Percentiles rank a stretch among this genome's conserved stretches.
phyloP scores from a whole-genome alignment of 2,797 vertebrate genomes.

The Eupleurogrammus muticus region DNA sequence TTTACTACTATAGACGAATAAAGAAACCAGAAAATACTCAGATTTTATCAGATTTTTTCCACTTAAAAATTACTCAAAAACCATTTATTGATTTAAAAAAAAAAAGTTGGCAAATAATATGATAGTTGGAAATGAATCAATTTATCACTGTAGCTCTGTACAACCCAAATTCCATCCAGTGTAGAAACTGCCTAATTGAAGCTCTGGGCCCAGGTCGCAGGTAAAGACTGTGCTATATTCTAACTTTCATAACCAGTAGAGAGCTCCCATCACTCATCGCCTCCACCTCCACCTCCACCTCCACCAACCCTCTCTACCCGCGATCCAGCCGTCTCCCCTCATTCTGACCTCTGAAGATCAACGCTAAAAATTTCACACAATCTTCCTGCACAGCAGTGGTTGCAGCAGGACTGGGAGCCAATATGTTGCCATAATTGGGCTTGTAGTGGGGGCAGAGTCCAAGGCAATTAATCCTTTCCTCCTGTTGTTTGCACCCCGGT shows the following conservation, averaged over 20 bases:
- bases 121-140: no score
- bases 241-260: slow-evolving; percentile 26
- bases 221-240: slow-evolving; percentile 10
- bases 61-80: no score
- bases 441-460: slow-evolving; percentile 97
- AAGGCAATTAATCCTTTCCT: slow-evolving; percentile 99
- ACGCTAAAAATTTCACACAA: slow-evolving; percentile 98
- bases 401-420: slow-evolving; percentile 94
- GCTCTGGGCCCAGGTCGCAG: neutral
- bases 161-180: neutral
- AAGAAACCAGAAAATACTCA: no score
- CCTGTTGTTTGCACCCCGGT: slow-evolving; percentile 94
- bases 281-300: neutral
- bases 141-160: no score
- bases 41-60: no score
- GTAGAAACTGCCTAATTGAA: neutral
- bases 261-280: slow-evolving; percentile 23
- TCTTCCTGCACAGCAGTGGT: slow-evolving; percentile 97
- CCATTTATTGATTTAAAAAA: no score
- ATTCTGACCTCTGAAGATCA: slow-evolving; percentile 91
- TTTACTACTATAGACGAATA: no score
- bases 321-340: slow-evolving; percentile 77
- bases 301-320: slow-evolving; percentile 18
- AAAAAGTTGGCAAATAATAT: no score
- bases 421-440: slow-evolving; percentile 99